phyloP scores from a whole-genome alignment of 2,797 vertebrate genomes.

The Pangasius macronema region DNA sequence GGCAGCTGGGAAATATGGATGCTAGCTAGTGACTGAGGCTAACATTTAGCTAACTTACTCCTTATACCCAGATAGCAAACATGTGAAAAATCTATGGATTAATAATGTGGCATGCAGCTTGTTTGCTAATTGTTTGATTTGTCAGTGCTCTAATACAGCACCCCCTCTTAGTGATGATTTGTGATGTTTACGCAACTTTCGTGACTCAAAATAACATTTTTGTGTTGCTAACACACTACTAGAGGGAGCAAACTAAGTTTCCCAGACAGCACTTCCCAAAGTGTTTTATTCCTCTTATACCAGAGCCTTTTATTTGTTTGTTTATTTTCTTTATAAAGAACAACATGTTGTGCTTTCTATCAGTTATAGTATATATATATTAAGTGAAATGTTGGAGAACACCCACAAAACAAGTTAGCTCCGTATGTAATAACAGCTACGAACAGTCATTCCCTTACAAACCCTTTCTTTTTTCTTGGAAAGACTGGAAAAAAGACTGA shows the following conservation, averaged over 20 bases:
- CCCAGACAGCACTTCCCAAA: background rate
- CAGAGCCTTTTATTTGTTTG: background rate
- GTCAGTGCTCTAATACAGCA: too few relatives aligned
- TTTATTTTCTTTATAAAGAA: background rate
- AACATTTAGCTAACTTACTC: background rate
- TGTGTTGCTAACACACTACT: background rate
- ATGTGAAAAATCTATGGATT: too few relatives aligned
- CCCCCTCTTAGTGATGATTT: background rate
- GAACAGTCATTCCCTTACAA: too few relatives aligned
- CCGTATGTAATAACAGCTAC: too few relatives aligned
- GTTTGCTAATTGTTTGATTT: background rate
- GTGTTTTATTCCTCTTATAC: background rate
- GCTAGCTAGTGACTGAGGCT: background rate
- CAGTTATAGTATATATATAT: too few relatives aligned
- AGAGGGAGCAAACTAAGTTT: background rate
- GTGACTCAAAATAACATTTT: too few relatives aligned
- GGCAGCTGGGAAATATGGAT: background rate
- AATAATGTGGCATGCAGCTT: too few relatives aligned
- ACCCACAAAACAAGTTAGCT: background rate
- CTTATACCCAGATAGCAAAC: too few relatives aligned
- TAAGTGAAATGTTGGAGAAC: background rate
- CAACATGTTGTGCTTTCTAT: too few relatives aligned
- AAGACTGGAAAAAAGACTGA: too few relatives aligned
- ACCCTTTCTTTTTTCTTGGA: too few relatives aligned
- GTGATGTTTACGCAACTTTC: background rate